Conservation (phyloP, 2,113 vertebrate species). For the Phylloscopus trochiloides region DNA sequence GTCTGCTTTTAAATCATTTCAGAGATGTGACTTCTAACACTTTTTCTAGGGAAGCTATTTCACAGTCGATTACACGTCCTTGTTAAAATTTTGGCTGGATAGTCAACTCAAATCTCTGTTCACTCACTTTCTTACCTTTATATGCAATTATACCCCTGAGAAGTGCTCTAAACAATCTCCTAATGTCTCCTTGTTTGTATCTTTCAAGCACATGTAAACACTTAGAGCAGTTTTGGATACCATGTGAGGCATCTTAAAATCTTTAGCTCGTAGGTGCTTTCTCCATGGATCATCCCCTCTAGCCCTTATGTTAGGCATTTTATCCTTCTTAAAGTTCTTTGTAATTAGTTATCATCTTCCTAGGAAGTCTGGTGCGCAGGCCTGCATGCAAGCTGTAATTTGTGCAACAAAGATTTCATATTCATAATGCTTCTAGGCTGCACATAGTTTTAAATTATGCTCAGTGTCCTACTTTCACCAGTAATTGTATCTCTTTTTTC, state of each 20-base stretch:
- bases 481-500: neutral
- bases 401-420: slow-evolving; percentile 6
- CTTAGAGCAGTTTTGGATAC: neutral
- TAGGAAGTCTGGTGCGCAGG: neutral
- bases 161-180: neutral
- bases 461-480: slow-evolving; percentile 15
- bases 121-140: slow-evolving; percentile 30
- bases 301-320: neutral
- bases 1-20: slow-evolving; percentile 44
- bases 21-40: slow-evolving; percentile 19
- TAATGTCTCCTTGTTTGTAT: neutral
- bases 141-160: slow-evolving; percentile 22
- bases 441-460: neutral
- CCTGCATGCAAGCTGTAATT: neutral
- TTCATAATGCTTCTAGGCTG: slow-evolving; percentile 3
- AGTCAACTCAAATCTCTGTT: neutral
- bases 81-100: slow-evolving; percentile 51
- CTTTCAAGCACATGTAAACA: neutral
- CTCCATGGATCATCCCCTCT: neutral
- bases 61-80: slow-evolving; percentile 39
- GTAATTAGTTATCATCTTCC: slow-evolving; percentile 4
- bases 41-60: slow-evolving; percentile 53
- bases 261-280: neutral
- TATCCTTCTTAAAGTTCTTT: neutral
- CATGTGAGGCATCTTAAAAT: neutral